Evolutionary conservation across 2,113 vertebrate genomes (phyloP).

Genomic region (Colinus virginianus): DNA sequence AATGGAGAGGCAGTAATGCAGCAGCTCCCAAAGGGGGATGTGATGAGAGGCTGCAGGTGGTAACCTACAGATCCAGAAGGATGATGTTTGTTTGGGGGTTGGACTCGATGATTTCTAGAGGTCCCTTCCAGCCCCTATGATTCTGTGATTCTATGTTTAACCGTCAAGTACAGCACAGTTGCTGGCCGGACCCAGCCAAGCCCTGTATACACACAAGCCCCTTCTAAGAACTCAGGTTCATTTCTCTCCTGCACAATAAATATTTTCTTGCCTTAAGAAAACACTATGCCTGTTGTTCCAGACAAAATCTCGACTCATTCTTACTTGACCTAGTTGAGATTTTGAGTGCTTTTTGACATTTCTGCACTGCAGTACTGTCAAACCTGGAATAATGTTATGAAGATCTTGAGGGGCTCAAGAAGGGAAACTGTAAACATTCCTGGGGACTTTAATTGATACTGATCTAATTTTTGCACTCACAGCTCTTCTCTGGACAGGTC

Average conservation of each 20-base stretch:
- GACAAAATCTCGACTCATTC: background rate
- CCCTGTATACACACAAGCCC: background rate
- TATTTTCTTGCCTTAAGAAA: constrained; percentile 9
- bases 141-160: background rate
- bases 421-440: background rate
- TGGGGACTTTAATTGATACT: background rate
- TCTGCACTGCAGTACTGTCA: constrained; percentile 11
- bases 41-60: background rate
- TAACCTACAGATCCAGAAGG: background rate
- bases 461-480: background rate
- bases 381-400: background rate
- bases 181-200: background rate
- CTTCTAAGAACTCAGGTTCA: background rate
- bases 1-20: background rate
- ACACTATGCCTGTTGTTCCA: background rate
- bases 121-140: too few relatives aligned
- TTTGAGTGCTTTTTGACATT: background rate
- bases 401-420: background rate
- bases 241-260: background rate
- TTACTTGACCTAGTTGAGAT: constrained; percentile 7
- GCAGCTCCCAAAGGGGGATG: background rate
- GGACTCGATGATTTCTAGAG: too few relatives aligned
- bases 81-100: too few relatives aligned
- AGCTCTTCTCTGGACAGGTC: background rate
- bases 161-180: background rate